Conservation (phyloP, 2,888 invertebrate genomes). For the Xanthia icteritia region DNA sequence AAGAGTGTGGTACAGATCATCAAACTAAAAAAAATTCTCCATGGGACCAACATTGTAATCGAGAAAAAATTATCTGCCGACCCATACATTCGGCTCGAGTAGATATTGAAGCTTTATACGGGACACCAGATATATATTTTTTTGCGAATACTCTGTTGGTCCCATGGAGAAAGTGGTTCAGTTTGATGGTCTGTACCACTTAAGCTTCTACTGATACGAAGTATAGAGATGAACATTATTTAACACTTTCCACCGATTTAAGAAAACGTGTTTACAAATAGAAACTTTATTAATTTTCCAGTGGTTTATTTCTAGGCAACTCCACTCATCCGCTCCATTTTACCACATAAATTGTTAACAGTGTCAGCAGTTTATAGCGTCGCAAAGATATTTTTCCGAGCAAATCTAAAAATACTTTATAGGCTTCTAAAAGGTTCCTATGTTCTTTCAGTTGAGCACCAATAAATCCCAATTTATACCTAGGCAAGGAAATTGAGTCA, state of each 20-base stretch:
- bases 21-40: too few species aligned
- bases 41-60: too few species aligned
- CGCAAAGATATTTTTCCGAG: neutral
- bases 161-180: too few species aligned
- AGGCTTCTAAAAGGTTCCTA: conserved; percentile 17
- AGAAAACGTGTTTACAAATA: neutral
- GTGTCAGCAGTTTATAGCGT: conserved; percentile 1
- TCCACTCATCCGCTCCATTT: neutral
- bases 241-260: neutral
- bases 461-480: conserved; percentile 49
- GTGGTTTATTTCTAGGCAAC: neutral
- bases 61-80: too few species aligned
- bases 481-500: conserved; percentile 43
- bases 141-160: too few species aligned
- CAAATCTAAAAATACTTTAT: conserved; percentile 1
- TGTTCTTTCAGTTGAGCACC: conserved; percentile 1
- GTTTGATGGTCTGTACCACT: too few species aligned
- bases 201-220: neutral
- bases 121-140: too few species aligned
- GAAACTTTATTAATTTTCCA: neutral
- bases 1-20: too few species aligned
- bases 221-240: neutral
- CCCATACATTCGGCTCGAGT: too few species aligned
- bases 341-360: conserved; percentile 8
- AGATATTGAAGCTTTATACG: too few species aligned